Evolutionary conservation across 2,888 invertebrate species (phyloP), one percentile per base, ranked within the genome.

Genomic region (Calliopum simillimum): DNA sequence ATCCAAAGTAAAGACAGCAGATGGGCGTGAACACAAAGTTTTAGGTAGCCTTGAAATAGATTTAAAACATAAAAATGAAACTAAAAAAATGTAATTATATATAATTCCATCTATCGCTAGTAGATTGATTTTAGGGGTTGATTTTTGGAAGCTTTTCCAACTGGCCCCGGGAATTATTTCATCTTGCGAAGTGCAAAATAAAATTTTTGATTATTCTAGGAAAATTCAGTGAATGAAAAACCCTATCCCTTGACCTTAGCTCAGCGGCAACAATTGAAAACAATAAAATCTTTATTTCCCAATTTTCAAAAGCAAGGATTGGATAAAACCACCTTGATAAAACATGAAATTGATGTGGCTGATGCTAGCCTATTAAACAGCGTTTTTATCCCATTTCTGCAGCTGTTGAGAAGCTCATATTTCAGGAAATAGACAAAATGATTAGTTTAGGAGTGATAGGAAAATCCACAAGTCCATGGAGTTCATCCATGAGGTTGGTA

Each of bases 381-480:
- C 63, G 76, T 2, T 74, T 70, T 53, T 76, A 73, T 49, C 73
- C 75, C 1, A 66, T 72, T 5, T 75, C 73, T 4, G 73, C 76
- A 8, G 71, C 69, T 1, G 69, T 74, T 11, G 74, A 77, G 43
- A 69, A 68, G 49, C 19, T 73, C 4, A 53, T 77, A 33, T 73
- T 66, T 65, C 46, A 66, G 4, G 80, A 82, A 69, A 73, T 83
- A 1, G 80, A 82, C 43, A 51, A 76, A 2, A 83, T 83, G 81
- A 33, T 82, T 8, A 58, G 41, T 6, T 59, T 75, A 3, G 79
- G 75, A 1, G 76, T 83, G 0, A 76, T 83, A 2, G 80, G 81
- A 56, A 75, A 73, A 13, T 79, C 77, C 1, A 68, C 69, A 3
- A 68, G 68, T 4, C 41, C 67, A 1, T 68, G 71, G 71, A 68